Base-by-base conservation (phyloP, 2,797 vertebrate genomes). In the Loriculus beryllinus region DNA sequence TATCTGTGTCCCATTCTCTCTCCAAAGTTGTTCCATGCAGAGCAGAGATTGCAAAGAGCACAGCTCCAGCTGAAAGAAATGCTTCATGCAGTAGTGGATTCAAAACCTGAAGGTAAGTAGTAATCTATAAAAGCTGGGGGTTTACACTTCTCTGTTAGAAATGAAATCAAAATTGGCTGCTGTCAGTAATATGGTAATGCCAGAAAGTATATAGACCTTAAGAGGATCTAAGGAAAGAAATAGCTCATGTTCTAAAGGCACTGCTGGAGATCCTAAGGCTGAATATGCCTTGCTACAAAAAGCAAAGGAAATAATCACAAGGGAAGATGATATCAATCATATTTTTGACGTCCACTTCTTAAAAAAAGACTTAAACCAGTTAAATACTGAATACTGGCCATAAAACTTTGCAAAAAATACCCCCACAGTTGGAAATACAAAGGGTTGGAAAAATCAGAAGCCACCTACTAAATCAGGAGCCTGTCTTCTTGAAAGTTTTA, bases 31-130 rank as follows among this genome's bases (percentile, higher is more conserved):
- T 99, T 99, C 95, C 99, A 99, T 43, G 98, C 98, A 1, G 98
- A 99, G 92, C 99, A 99, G 97, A 98, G 98, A 85, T 97, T 99
- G 86, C 99, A 99, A 96, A 98, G 99, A 96, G 98, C 97, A 25
- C 98, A 98, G 94, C 98, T 98, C 87, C 99, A 99, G 96, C 98
- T 99, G 97, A 99, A 99, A 96, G 99, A 99, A 96, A 98, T 99
- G 98, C 98, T 98, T 72, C 98, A 99, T 47, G 98, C 99, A 43
- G 98, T 99, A 31, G 98, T 98, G 88, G 99, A 99, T 97, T 98
- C 99, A 91, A 99, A 98, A 95, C 99, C 99, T 90, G 99, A 99
- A 97, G 99, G 99, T 99, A 98, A 99, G 99, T 99, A 62, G 69
- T 33, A 47, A 88, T 75, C 64, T 62, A 14, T 64, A 47, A 42